Evolutionary conservation across 2,113 vertebrate species (phyloP), one percentile per base, ranked within the genome.

Genomic region (Sardina pilchardus): DNA sequence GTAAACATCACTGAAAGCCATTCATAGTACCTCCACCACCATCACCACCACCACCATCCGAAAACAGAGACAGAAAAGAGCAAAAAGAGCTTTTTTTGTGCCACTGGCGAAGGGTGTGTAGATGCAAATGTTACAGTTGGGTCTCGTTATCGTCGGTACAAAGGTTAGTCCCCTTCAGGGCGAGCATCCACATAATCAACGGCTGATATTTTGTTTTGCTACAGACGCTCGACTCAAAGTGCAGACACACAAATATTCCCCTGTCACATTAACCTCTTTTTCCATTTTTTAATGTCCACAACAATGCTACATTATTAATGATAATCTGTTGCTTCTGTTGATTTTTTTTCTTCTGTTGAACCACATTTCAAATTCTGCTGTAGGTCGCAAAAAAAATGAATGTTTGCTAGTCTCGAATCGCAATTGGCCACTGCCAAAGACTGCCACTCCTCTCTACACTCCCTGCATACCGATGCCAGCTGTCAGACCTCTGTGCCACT

Each of bases 391-490:
- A 12, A 71, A 71, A 71, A 71, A 71, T 12, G 10, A 71, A 71
- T 71, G 24, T 0, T 30, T 30, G 63, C 63, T 71, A 10, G 63
- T 56, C 14, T 14, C 39, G 4, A 50, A 16, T 50, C 48, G 16
- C 48, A 16, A 12, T 50, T 3, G 21, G 19, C 19, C 19, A 21
- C 4, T 12, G 53, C 53, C 24, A 21, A 19, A 59, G 21, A 59
- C 53, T 59, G 53, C 24, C 53, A 24, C 19, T 5, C 4, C 19
- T 24, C 53, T 59, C 5, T 59, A 21, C 53, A 4, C 71, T 78
- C 71, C 39, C 53, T 78, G 71, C 71, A 78, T 78, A 5, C 71
- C 16, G 30, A 78, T 78, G 71, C 71, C 71, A 78, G 71, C 71
- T 78, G 71, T 34, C 30, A 34, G 26, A 34, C 71, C 71, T 78